phyloP scores from a whole-genome alignment of 2,888 invertebrate genomes.

The Metopia argyrocephala region DNA sequence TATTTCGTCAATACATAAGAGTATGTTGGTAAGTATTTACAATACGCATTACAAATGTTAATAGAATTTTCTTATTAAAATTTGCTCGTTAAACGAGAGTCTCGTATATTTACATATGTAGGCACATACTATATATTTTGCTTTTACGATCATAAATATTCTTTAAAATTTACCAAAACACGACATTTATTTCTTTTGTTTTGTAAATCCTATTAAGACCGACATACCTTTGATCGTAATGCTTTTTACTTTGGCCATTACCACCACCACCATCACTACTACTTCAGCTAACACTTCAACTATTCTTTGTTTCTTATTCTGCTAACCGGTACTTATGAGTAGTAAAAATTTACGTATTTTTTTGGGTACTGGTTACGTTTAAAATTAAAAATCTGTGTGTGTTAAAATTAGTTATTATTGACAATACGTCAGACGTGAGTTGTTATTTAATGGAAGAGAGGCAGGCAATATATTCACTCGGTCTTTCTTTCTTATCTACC shows the following conservation, averaged over 20 bases:
- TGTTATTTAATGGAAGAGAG: conserved; percentile 51
- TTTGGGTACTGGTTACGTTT: neutral
- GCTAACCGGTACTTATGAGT: conserved; percentile 28
- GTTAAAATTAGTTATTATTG: conserved; percentile 62
- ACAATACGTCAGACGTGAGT: conserved; percentile 58
- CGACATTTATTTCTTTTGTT: neutral
- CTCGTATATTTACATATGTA: neutral
- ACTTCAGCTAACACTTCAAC: neutral
- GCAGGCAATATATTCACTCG: neutral
- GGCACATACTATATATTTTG: neutral
- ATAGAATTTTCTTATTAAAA: neutral
- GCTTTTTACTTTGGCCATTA: neutral
- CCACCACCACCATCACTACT: neutral
- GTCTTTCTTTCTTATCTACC: conserved; percentile 2
- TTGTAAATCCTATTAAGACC: neutral
- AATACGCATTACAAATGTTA: too few relatives aligned
- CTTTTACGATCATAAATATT: neutral
- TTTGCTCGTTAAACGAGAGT: neutral
- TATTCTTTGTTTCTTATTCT: conserved; percentile 5
- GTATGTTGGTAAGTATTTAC: too few relatives aligned
- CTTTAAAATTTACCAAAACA: neutral
- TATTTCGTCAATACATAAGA: too few relatives aligned
- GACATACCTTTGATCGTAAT: conserved; percentile 1
- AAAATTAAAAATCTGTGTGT: conserved; percentile 29
- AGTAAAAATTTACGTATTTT: neutral